Conservation (phyloP, 2,888 invertebrate species). For the Drosophila leonis region DNA sequence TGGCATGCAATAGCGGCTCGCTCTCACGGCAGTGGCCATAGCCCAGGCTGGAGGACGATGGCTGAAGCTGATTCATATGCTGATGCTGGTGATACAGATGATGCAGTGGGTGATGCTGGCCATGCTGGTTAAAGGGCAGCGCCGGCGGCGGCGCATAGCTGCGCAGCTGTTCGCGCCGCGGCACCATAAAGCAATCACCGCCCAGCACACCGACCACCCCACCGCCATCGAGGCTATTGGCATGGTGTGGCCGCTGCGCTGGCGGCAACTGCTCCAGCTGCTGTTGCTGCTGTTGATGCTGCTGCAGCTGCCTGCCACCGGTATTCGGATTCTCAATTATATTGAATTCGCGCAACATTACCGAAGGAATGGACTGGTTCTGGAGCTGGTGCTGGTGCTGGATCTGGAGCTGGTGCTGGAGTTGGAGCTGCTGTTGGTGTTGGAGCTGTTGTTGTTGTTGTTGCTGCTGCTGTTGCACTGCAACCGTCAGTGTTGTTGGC, state of each 20-base stretch:
- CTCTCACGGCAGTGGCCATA: conserved; percentile 85
- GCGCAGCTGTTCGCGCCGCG: conserved; percentile 65
- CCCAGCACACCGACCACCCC: conserved; percentile 55
- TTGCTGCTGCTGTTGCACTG: conserved; percentile 28
- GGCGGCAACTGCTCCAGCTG: conserved; percentile 61
- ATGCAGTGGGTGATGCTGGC: conserved; percentile 69
- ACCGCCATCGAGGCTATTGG: conserved; percentile 35
- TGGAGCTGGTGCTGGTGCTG: conserved; percentile 55
- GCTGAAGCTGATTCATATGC: conserved; percentile 52
- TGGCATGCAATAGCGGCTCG: conserved; percentile 85
- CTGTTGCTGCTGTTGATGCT: conserved; percentile 45
- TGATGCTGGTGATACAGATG: conserved; percentile 61
- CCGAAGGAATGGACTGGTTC: conserved; percentile 85
- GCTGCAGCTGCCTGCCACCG: conserved; percentile 79
- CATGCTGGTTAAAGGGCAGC: conserved; percentile 70
- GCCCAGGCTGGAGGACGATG: conserved; percentile 77
- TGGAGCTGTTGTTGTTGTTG: conserved; percentile 49
- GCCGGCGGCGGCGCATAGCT: conserved; percentile 62
- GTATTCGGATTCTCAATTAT: conserved; percentile 85
- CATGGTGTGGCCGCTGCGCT: conserved; percentile 43
- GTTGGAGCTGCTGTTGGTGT: conserved; percentile 51
- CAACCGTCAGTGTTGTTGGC: conserved; percentile 22
- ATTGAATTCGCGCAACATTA: conserved; percentile 86
- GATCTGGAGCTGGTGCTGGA: conserved; percentile 54
- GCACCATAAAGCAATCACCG: conserved; percentile 67